These are phyloP conservation scores for Patella pellucida DNA, from an alignment of 2,888 invertebrate species.

Conservation along the genomic window DNA sequence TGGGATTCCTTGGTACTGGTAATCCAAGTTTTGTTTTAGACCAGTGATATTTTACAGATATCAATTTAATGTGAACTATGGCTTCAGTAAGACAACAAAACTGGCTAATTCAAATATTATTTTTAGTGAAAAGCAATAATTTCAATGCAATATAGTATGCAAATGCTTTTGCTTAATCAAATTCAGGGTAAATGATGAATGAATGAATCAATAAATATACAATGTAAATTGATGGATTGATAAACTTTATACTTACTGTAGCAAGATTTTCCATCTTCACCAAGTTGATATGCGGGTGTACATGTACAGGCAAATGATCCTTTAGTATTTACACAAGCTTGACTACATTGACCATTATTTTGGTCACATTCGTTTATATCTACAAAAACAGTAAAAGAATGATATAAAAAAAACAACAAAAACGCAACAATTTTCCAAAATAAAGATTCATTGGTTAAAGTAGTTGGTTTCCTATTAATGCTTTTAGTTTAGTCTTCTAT, in stretches of 20 bases:
- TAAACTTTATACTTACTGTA: conserved; percentile 62
- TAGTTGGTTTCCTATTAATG: not conserved
- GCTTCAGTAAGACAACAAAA: too few relatives aligned
- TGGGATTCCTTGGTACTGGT: too few relatives aligned
- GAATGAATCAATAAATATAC: too few relatives aligned
- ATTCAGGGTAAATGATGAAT: too few relatives aligned
- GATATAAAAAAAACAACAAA: not conserved
- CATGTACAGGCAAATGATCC: conserved; percentile 71
- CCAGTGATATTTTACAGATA: too few relatives aligned
- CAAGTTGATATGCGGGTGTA: conserved; percentile 69
- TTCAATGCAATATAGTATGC: too few relatives aligned
- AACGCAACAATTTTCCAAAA: not conserved
- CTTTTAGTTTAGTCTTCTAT: not conserved
- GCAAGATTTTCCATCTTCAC: conserved; percentile 69
- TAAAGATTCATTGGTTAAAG: not conserved
- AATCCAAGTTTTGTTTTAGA: too few relatives aligned
- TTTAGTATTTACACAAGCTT: conserved; percentile 68
- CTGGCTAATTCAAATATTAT: too few relatives aligned
- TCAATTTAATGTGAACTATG: too few relatives aligned
- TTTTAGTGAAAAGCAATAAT: too few relatives aligned
- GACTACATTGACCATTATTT: conserved; percentile 68
- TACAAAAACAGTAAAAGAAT: conserved; percentile 38
- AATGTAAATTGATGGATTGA: too few relatives aligned
- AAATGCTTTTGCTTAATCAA: too few relatives aligned
- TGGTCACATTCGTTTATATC: conserved; percentile 70